Conservation (phyloP, 2,113 vertebrate genomes). For the Apteryx owenii region DNA sequence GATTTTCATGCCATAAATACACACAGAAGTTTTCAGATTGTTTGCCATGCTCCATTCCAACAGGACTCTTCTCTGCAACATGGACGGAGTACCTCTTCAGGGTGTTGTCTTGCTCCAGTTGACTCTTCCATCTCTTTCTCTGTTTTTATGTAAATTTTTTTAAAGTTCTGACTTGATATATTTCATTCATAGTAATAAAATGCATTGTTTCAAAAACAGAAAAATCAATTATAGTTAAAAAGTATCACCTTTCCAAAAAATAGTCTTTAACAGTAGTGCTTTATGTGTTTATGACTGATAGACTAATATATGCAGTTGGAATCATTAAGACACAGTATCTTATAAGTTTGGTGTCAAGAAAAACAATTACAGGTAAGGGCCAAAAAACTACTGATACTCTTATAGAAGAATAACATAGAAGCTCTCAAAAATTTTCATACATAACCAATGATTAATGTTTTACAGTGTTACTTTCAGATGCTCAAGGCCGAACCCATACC, state of each 20-base stretch:
- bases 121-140: neutral
- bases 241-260: neutral
- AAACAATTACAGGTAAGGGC: neutral
- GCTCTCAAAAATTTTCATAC: neutral
- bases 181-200: neutral
- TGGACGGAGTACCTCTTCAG: neutral
- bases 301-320: neutral
- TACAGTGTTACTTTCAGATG: neutral
- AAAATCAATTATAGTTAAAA: neutral
- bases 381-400: neutral
- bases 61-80: neutral
- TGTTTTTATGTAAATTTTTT: neutral
- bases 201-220: neutral
- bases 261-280: neutral
- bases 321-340: neutral
- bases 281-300: neutral
- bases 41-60: neutral
- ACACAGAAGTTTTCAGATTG: neutral
- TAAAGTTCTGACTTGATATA: neutral
- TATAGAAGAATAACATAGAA: neutral
- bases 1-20: neutral
- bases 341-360: neutral
- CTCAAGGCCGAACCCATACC: rapidly evolving
- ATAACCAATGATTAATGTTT: neutral
- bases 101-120: neutral